Conservation (phyloP, 2,113 vertebrate species). For the Muntiacus reevesi region DNA sequence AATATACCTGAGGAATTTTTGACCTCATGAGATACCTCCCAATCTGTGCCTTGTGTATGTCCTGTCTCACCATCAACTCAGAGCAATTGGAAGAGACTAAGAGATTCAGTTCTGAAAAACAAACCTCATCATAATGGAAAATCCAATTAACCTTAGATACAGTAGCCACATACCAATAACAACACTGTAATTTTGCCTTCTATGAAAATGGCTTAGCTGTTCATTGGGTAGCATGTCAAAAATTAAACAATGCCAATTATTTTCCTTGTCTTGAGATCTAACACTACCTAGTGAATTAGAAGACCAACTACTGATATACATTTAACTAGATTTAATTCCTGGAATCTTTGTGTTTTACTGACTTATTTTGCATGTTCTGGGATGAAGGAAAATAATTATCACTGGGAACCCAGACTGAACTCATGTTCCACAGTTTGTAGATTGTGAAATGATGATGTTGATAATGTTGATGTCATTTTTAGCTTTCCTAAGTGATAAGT, state of each 20-base stretch:
- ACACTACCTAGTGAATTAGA: conserved; percentile 48
- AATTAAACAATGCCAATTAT: conserved; percentile 61
- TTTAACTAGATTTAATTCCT: conserved; percentile 24
- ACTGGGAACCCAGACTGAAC: conserved; percentile 21
- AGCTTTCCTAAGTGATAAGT: conserved; percentile 60
- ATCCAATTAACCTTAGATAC: conserved; percentile 48
- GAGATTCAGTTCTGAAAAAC: conserved; percentile 50
- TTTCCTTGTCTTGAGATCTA: conserved; percentile 55
- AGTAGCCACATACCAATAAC: neutral
- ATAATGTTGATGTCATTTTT: conserved; percentile 55
- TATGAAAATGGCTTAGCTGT: conserved; percentile 49
- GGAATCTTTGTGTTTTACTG: conserved; percentile 49
- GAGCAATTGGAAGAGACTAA: neutral
- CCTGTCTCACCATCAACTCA: conserved; percentile 22
- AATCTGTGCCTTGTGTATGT: neutral
- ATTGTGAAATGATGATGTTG: conserved; percentile 41
- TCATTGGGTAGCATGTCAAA: conserved; percentile 47
- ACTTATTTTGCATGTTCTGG: neutral
- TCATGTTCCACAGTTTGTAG: conserved; percentile 15
- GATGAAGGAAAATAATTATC: conserved; percentile 44
- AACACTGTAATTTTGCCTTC: conserved; percentile 22
- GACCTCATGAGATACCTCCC: neutral
- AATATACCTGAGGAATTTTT: neutral
- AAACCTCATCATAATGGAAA: conserved; percentile 61
- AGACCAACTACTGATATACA: conserved; percentile 10